A percentile compares a stretch with the other conserved stretches of the same genome.
phyloP scores from a whole-genome alignment of 2,797 vertebrate species.

The Xyrichtys novacula region DNA sequence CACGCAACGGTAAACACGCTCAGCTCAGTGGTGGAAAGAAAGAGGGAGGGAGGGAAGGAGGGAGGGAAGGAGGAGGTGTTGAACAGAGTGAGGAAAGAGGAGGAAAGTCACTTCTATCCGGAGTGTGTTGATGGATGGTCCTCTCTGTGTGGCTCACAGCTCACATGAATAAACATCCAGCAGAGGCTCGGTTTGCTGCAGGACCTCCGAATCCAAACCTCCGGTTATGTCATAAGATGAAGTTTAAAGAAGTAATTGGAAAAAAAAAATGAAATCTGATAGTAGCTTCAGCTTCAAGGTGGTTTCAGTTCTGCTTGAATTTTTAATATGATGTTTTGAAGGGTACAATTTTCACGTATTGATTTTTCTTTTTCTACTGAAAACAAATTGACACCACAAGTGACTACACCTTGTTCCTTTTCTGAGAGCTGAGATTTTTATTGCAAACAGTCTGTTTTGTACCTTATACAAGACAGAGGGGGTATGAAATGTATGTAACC shows the following conservation, averaged over 20 bases:
- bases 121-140: slow-evolving; percentile 66
- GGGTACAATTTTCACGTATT: slow-evolving; percentile 23
- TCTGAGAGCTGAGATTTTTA: slow-evolving; percentile 31
- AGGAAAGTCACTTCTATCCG: slow-evolving; percentile 51
- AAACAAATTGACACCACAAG: slow-evolving; percentile 35
- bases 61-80: slow-evolving; percentile 23
- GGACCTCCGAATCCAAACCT: slow-evolving; percentile 39
- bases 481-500: slow-evolving; percentile 56
- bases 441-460: slow-evolving; percentile 36
- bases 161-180: slow-evolving; percentile 65
- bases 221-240: slow-evolving; percentile 50
- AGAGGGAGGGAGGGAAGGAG: slow-evolving; percentile 19
- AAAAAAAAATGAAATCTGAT: slow-evolving; percentile 55
- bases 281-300: slow-evolving; percentile 33
- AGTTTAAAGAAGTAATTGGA: slow-evolving; percentile 43
- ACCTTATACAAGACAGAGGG: slow-evolving; percentile 40
- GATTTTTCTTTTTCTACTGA: slow-evolving; percentile 40
- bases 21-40: slow-evolving; percentile 51
- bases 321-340: slow-evolving; percentile 45
- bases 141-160: slow-evolving; percentile 49
- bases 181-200: slow-evolving; percentile 30
- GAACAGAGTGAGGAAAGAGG: slow-evolving; percentile 26
- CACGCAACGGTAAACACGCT: slow-evolving; percentile 52
- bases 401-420: slow-evolving; percentile 26
- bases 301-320: slow-evolving; percentile 35